Base-by-base conservation (phyloP, 2,797 vertebrate species). In the Gymnoscopelus microlampas region DNA sequence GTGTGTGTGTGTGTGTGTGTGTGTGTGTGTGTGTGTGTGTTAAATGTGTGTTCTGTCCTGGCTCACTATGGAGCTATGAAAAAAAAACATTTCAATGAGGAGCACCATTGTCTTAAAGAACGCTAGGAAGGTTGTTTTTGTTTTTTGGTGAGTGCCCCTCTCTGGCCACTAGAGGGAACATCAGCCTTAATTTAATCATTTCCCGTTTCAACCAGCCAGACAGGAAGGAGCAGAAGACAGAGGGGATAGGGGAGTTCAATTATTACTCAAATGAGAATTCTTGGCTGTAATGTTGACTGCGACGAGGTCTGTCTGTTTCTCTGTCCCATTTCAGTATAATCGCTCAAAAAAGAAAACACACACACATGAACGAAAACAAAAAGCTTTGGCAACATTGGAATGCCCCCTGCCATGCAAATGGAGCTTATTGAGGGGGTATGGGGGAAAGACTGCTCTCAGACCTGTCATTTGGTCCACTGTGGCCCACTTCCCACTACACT, bases 361-460 rank as follows among this genome's bases (percentile, higher is more conserved):
- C 14, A 70, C 57, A 61, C 8, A 26, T 2, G 48, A 47, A 53
- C 53, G 44, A 35, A 39, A 53, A 67, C 49, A 71, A 64, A 73
- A 87, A 88, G 85, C 89, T 93, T 93, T 93, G 92, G 93, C 92
- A 93, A 91, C 75, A 78, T 73, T 84, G 76, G 79, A 85, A 59
- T 44, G 59, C 79, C 82, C 82, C 78, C 68, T 56, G 81, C 71
- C 82, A 86, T 81, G 89, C 85, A 84, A 81, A 73, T 26, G 50
- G 83, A 87, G 87, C 85, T 77, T 19, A 73, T 73, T 51, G 29
- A 5, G 19, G 35, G n/a, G n/a, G 3, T n/a, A 53, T 19, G 63
- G 29, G 13, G 39, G n/a, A 3, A 64, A 73, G 70, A 78, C 63
- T 69, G 60, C 66, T 72, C 56, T 81, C 24, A 68, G 60, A 80